These are phyloP conservation scores for Tonatia bakeri DNA, from an alignment of 2,113 vertebrate genomes.

Conservation along the genomic window DNA sequence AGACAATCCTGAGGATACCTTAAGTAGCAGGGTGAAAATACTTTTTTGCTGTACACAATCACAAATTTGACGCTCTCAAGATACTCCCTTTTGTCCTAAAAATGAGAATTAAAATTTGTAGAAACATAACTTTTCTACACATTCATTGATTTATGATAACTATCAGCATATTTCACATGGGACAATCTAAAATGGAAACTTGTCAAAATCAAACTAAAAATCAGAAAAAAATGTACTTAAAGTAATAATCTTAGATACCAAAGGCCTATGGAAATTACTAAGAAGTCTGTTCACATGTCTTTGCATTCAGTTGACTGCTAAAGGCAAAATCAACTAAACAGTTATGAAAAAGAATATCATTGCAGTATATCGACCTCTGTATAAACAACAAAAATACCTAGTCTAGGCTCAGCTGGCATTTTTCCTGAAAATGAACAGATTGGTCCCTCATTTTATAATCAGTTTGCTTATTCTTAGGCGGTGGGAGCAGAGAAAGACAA, in stretches of 20 bases:
- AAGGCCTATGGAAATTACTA: not conserved
- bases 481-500: constrained; percentile 47
- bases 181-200: not conserved
- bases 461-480: constrained; percentile 61
- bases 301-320: not conserved
- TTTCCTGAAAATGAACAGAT: constrained; percentile 48
- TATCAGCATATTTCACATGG: not conserved
- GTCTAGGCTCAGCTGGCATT: constrained; percentile 1
- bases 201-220: not conserved
- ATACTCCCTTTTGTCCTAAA: not conserved
- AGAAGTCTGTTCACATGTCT: constrained; percentile 8
- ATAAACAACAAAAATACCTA: constrained; percentile 26
- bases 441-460: constrained; percentile 53
- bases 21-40: not conserved
- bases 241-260: not conserved
- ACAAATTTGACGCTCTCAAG: not conserved
- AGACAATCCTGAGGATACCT: not conserved
- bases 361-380: not conserved
- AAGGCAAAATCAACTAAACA: constrained; percentile 25
- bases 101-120: not conserved
- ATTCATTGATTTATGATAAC: not conserved
- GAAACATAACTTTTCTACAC: not conserved
- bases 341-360: not conserved
- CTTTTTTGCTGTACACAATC: not conserved
- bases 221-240: not conserved